Evolutionary conservation across 1,140 invertebrate genomes (phyloP).

Genomic region (Chrysoperla carnea): DNA sequence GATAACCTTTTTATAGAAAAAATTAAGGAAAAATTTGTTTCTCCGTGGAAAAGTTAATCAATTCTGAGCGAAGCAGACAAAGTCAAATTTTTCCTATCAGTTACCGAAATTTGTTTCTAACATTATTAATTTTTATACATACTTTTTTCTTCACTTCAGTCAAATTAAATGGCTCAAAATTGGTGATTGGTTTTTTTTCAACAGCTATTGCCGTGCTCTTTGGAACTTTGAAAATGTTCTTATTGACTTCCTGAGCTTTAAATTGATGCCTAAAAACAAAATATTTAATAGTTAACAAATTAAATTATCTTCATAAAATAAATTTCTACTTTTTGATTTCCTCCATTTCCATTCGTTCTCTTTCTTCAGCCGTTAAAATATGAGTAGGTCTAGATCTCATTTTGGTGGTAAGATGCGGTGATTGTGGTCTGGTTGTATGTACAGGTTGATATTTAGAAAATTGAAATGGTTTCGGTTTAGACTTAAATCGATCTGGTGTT

Average conservation of each 20-base stretch:
- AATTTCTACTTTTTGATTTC: conserved; percentile 16
- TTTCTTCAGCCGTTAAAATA: conserved; percentile 17
- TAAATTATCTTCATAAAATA: not conserved
- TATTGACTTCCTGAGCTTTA: conserved; percentile 16
- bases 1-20: no score
- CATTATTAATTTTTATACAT: not conserved
- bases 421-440: conserved; percentile 21
- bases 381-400: conserved; percentile 13
- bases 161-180: conserved; percentile 17
- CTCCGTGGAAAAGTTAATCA: no score
- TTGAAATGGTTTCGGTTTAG: conserved; percentile 10
- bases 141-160: conserved; percentile 6
- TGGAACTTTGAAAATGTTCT: conserved; percentile 14
- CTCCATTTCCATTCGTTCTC: conserved; percentile 18
- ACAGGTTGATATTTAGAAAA: conserved; percentile 8
- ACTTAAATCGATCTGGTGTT: conserved; percentile 25
- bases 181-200: conserved; percentile 11
- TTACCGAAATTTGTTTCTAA: no score
- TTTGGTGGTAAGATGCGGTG: conserved; percentile 24
- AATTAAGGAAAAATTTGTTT: no score
- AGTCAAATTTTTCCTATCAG: no score
- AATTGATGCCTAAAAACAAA: conserved; percentile 13
- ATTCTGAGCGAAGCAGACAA: no score
- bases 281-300: conserved; percentile 1
- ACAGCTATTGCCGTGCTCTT: conserved; percentile 3